Conservation (phyloP, 1,140 invertebrate genomes). For the Drosophila albomicans region DNA sequence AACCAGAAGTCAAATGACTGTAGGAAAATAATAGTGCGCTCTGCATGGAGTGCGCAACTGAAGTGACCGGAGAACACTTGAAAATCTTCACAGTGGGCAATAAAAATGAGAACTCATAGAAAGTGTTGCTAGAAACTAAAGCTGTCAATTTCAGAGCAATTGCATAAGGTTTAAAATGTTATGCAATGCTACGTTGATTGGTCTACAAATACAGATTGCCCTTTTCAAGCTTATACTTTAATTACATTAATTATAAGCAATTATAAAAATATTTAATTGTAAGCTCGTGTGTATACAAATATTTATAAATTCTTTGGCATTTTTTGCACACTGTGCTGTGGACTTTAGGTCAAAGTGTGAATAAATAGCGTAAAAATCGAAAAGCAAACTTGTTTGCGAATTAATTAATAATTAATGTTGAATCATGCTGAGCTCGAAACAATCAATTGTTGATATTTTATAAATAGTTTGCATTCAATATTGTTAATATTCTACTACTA, state of each 20-base stretch:
- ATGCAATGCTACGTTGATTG: background rate
- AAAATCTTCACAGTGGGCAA: conserved; percentile 34
- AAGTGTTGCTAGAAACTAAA: background rate
- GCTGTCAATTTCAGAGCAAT: background rate
- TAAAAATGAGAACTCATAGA: background rate
- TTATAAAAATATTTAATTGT: background rate
- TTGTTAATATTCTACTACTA: conserved; percentile 3
- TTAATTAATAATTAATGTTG: conserved; percentile 10
- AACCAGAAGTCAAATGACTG: conserved; percentile 18
- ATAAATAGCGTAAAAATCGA: conserved; percentile 5
- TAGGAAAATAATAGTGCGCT: conserved; percentile 39
- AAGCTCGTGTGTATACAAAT: background rate
- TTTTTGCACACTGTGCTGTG: background rate
- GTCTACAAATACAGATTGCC: too few species aligned
- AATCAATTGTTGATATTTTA: conserved; percentile 26
- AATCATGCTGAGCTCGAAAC: conserved; percentile 29
- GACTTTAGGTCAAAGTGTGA: conserved; percentile 12
- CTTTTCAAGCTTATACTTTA: too few species aligned
- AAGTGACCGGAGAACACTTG: conserved; percentile 31
- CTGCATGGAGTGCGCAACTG: conserved; percentile 33
- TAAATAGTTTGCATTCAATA: conserved; percentile 12
- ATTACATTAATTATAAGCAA: background rate
- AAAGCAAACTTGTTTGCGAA: conserved; percentile 15
- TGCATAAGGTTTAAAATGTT: conserved; percentile 3
- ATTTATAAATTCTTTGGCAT: background rate